These are phyloP conservation scores for Chaitophorus viminalis DNA, from an alignment of 2,888 invertebrate species.

Conservation along the genomic window DNA sequence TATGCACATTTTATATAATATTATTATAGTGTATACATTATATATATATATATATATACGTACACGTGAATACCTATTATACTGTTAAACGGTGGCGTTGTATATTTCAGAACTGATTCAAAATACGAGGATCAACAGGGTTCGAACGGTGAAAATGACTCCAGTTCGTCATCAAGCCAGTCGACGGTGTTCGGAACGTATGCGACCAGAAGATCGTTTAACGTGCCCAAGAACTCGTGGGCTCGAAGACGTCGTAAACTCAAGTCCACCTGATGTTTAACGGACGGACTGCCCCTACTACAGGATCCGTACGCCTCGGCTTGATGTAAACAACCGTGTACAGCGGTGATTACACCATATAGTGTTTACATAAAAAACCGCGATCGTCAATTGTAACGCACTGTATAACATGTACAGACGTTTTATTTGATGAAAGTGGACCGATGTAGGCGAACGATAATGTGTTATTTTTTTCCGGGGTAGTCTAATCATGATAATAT, in stretches of 20 bases:
- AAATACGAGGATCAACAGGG: conserved; percentile 58
- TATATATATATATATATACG: too few species aligned
- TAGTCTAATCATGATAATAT: neutral
- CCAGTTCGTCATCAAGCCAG: conserved; percentile 39
- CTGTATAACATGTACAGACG: too few species aligned
- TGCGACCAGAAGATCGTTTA: conserved; percentile 47
- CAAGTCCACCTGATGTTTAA: conserved; percentile 52
- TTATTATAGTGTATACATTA: too few species aligned
- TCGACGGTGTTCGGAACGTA: conserved; percentile 47
- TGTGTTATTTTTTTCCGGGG: neutral
- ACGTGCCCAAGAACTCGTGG: conserved; percentile 55
- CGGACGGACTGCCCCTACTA: neutral
- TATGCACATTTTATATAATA: too few species aligned
- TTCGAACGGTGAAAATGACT: conserved; percentile 53
- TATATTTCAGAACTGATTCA: conserved; percentile 44
- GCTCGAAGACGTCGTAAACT: conserved; percentile 60
- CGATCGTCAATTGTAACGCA: neutral
- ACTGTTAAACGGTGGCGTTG: neutral
- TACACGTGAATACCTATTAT: too few species aligned
- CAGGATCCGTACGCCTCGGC: conserved; percentile 42
- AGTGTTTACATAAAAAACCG: too few species aligned
- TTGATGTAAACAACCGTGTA: conserved; percentile 18
- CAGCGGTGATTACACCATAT: neutral
- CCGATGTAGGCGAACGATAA: neutral
- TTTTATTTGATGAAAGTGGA: neutral